Evolutionary conservation across 1,140 invertebrate species (phyloP).

Genomic region (Ylistrum balloti): DNA sequence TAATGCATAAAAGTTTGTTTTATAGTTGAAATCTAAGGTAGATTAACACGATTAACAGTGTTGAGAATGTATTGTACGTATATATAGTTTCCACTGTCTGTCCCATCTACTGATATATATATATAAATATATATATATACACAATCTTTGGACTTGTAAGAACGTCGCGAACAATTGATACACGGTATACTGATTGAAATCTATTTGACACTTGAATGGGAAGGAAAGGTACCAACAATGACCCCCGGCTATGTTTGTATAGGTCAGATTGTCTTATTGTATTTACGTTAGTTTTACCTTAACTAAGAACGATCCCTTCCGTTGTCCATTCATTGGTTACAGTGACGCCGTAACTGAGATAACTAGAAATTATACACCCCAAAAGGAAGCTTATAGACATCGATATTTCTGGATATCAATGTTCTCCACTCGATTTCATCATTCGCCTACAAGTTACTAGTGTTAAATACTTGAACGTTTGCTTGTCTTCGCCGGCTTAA

Average conservation of each 20-base stretch:
- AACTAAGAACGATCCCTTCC: background rate
- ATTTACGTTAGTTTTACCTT: background rate
- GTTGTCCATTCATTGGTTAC: background rate
- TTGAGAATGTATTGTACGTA: background rate
- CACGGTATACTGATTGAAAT: background rate
- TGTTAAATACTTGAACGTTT: too few species aligned
- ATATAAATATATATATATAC: background rate
- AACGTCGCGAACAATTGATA: background rate
- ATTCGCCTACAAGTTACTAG: background rate
- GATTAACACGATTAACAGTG: background rate
- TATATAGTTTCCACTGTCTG: background rate
- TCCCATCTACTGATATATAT: background rate
- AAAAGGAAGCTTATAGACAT: background rate
- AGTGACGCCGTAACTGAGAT: background rate
- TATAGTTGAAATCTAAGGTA: background rate
- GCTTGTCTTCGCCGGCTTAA: background rate
- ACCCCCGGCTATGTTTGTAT: background rate
- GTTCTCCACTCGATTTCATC: background rate
- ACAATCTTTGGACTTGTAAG: background rate
- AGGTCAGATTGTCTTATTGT: background rate
- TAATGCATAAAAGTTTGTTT: background rate
- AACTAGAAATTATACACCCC: background rate
- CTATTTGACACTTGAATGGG: slow-evolving; percentile 38
- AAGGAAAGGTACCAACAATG: background rate
- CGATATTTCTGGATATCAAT: too few species aligned